Evolutionary conservation across 2,797 vertebrate species (phyloP), one percentile per base, ranked within the genome.

Genomic region (Enteromius radiatus): DNA sequence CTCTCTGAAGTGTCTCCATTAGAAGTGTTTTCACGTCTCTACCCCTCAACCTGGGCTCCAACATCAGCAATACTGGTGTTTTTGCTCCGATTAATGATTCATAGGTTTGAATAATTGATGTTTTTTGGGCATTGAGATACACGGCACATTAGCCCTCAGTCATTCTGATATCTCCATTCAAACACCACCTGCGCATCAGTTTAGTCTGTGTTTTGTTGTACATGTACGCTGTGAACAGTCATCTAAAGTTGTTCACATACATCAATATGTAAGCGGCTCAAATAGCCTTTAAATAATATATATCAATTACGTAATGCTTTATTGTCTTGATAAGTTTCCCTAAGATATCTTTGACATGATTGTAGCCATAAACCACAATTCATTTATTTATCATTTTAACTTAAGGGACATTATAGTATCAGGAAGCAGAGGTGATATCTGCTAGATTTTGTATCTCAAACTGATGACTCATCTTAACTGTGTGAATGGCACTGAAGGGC

Each of bases 101-200:
- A 84, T 65, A 70, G 67, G 85, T 90, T 88, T 94, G 82, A 93
- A 93, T 95, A 91, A 94, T 94, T 88, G 85, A 94, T 91, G 80
- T 63, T 67, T 90, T 89, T 91, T 90, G 63, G 88, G 89, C 87
- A 86, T 86, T 83, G 88, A 91, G 87, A 91, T 86, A 76, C 83
- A 56, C 11, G 64, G 45, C 26, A 54, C 83, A 75, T 79, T 79
- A 84, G 70, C 70, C 43, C 69, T 47, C 59, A 49, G 63, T 61
- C 41, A 47, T 77, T 61, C 71, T 84, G 77, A 76, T 76, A 80
- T 76, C 63, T 70, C 26, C 36, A 80, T 82, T 82, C 33, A 82
- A 36, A 74, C 65, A 38, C 74, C 81, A 83, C 64, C 74, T 83
- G 81, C 65, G 28, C 52, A 23, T 77, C 21, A 36, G 12, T 77